Percentiles rank a stretch among this genome's conserved stretches.
Conservation (phyloP, 2,113 vertebrate species). For the Oxyruncus cristatus region DNA sequence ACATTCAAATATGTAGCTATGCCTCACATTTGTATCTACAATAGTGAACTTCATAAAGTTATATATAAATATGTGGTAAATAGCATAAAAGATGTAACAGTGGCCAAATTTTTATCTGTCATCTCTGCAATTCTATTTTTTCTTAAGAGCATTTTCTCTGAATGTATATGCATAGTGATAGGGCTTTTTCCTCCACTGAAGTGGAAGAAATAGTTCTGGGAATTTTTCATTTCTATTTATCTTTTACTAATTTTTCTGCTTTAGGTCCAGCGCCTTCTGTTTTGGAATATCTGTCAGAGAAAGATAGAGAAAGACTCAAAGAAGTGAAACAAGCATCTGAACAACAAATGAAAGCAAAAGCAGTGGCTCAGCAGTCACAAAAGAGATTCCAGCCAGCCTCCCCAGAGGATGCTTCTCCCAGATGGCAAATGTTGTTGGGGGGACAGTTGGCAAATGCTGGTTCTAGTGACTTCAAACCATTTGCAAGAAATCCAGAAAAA, state of each 20-base stretch:
- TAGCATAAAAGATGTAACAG: background rate
- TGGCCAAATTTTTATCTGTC: background rate
- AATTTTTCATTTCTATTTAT: background rate
- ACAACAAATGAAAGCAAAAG: slow-evolving; percentile 58
- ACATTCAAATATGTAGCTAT: background rate
- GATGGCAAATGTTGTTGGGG: slow-evolving; percentile 41
- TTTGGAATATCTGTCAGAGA: slow-evolving; percentile 86
- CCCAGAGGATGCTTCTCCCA: background rate
- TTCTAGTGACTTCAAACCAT: slow-evolving; percentile 85
- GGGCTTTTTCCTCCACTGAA: background rate
- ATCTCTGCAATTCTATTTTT: background rate
- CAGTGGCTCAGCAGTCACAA: slow-evolving; percentile 56
- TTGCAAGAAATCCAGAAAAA: slow-evolving; percentile 86
- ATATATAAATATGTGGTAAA: background rate
- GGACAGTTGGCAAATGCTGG: background rate
- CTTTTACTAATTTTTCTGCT: background rate
- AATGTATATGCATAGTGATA: background rate
- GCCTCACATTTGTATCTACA: background rate
- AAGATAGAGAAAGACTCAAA: slow-evolving; percentile 84
- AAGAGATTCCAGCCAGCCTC: slow-evolving; percentile 41
- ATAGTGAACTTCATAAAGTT: background rate
- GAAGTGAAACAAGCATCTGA: slow-evolving; percentile 73
- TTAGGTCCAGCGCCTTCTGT: slow-evolving; percentile 85
- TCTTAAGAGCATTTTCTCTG: background rate
- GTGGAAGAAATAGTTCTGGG: background rate